Conservation (phyloP, 2,888 invertebrate genomes). For the Eilema sororculum region DNA sequence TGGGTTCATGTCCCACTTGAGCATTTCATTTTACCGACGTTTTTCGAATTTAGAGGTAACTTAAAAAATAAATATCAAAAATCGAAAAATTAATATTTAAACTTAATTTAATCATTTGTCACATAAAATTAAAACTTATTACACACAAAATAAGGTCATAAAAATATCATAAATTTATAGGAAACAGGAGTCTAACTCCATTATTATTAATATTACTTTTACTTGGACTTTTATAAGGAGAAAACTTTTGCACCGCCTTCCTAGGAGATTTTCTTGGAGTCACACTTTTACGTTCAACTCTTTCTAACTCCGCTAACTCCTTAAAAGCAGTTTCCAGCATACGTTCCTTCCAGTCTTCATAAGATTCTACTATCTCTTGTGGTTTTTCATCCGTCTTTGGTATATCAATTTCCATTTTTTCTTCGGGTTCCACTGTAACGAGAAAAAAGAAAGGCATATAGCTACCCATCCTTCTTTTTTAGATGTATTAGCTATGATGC, state of each 20-base stretch:
- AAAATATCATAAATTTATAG: conserved; percentile 55
- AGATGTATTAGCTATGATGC: too few species aligned
- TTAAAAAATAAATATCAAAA: background rate
- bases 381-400: conserved; percentile 50
- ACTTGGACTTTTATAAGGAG: conserved; percentile 69
- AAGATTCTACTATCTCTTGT: conserved; percentile 81
- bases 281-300: conserved; percentile 42
- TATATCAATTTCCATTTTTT: conserved; percentile 65
- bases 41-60: background rate
- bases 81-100: background rate
- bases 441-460: background rate
- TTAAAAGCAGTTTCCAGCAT: conserved; percentile 84
- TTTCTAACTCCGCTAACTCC: conserved; percentile 63
- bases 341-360: conserved; percentile 88
- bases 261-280: conserved; percentile 71
- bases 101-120: conserved; percentile 14
- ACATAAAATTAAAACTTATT: conserved; percentile 10
- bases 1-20: too few species aligned
- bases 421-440: conserved; percentile 57
- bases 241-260: conserved; percentile 71
- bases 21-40: too few species aligned
- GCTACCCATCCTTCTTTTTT: background rate
- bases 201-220: conserved; percentile 54
- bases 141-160: conserved; percentile 3
- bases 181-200: conserved; percentile 75